These are phyloP conservation scores for Ranitomeya variabilis DNA, from an alignment of 2,113 vertebrate genomes.

Conservation along the genomic window DNA sequence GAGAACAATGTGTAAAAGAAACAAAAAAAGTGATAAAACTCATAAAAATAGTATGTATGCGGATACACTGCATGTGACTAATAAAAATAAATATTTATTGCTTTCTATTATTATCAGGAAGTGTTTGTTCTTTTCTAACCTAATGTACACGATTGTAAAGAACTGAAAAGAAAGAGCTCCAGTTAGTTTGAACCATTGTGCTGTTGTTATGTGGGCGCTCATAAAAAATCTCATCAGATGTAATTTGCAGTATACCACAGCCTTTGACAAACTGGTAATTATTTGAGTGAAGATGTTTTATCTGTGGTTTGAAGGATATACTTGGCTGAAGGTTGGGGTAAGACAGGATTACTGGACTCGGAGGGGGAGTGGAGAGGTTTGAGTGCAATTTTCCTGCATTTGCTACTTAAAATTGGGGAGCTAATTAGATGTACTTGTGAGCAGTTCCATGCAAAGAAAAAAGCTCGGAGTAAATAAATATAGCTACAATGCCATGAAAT, in stretches of 20 bases:
- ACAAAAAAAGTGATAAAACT: not conserved
- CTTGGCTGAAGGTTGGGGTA: constrained; percentile 8
- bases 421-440: constrained; percentile 53
- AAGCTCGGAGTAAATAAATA: constrained; percentile 56
- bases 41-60: not conserved
- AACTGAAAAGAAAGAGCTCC: constrained; percentile 21
- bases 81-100: not conserved
- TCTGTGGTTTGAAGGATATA: constrained; percentile 42
- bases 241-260: constrained; percentile 50
- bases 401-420: constrained; percentile 50
- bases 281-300: constrained; percentile 49
- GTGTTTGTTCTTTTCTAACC: constrained; percentile 27
- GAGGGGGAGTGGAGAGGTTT: constrained; percentile 38
- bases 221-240: constrained; percentile 49
- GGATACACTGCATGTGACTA: not conserved
- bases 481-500: constrained; percentile 55
- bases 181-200: constrained; percentile 29
- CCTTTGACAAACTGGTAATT: constrained; percentile 55
- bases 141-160: constrained; percentile 33
- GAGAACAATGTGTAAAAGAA: not conserved
- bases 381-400: constrained; percentile 53
- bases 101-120: constrained; percentile 26
- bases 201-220: constrained; percentile 33
- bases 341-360: constrained; percentile 36
- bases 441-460: constrained; percentile 52